A percentile compares a stretch with the other conserved stretches of the same genome.
Conservation (phyloP, 2,888 invertebrate genomes). For the Pardosa pseudoannulata region DNA sequence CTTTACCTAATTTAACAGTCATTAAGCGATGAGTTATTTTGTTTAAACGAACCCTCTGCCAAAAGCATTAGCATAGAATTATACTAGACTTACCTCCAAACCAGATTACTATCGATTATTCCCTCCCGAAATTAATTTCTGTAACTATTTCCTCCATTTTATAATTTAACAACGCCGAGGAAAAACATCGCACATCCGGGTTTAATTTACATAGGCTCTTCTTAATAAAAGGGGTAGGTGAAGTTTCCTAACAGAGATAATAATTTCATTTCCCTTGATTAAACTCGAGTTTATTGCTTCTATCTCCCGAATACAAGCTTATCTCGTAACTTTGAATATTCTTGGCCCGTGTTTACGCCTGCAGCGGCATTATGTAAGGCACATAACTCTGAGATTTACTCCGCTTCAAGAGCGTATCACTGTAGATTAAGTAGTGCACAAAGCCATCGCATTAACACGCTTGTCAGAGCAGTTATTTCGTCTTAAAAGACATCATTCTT, state of each 20-base stretch:
- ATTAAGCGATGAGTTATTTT: too few relatives aligned
- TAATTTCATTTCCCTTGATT: constrained; percentile 3
- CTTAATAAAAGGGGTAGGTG: neutral
- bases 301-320: neutral
- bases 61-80: too few relatives aligned
- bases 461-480: neutral
- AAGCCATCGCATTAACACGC: neutral
- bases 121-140: too few relatives aligned
- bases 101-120: too few relatives aligned
- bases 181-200: too few relatives aligned
- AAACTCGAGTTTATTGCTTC: neutral
- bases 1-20: too few relatives aligned
- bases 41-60: too few relatives aligned
- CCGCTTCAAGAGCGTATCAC: neutral
- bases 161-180: too few relatives aligned
- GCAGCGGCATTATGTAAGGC: neutral
- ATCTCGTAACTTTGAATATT: neutral
- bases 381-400: neutral
- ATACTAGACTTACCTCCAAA: too few relatives aligned
- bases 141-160: too few relatives aligned
- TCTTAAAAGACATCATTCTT: constrained; percentile 1
- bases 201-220: too few relatives aligned
- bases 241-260: neutral
- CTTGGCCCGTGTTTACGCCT: neutral
- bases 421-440: neutral